A percentile compares a stretch with the other conserved stretches of the same genome.
These are phyloP conservation scores for Grantiella picta DNA, from an alignment of 2,113 vertebrate genomes.

Conservation along the genomic window DNA sequence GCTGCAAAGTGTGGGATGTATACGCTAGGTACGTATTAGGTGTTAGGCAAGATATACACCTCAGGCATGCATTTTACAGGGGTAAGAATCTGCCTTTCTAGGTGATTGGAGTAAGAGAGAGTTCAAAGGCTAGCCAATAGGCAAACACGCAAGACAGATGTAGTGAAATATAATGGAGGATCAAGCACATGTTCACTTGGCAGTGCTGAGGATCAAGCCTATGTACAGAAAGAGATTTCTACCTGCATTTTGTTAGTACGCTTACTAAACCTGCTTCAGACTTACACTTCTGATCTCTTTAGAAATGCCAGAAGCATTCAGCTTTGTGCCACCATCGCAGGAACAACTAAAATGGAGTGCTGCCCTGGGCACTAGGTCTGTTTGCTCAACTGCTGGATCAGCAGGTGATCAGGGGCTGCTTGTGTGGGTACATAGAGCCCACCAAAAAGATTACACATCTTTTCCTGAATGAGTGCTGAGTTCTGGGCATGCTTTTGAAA, in stretches of 20 bases:
- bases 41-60: neutral
- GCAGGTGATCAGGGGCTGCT: fast-evolving
- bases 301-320: neutral
- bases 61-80: neutral
- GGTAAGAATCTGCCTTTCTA: neutral
- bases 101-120: neutral
- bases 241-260: neutral
- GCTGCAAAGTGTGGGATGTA: neutral
- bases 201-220: neutral
- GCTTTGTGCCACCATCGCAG: fast-evolving
- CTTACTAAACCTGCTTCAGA: neutral
- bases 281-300: neutral
- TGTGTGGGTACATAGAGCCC: fast-evolving
- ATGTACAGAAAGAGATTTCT: neutral
- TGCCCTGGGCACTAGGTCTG: neutral
- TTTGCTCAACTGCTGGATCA: neutral
- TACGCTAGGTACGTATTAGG: no score
- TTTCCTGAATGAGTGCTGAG: neutral
- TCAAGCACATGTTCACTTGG: neutral
- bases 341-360: neutral
- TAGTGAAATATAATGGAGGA: neutral
- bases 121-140: neutral
- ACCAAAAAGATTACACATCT: neutral
- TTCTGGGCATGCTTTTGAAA: neutral
- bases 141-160: fast-evolving